Evolutionary conservation across 2,113 vertebrate species (phyloP).

Genomic region (Sceloporus tristichus): DNA sequence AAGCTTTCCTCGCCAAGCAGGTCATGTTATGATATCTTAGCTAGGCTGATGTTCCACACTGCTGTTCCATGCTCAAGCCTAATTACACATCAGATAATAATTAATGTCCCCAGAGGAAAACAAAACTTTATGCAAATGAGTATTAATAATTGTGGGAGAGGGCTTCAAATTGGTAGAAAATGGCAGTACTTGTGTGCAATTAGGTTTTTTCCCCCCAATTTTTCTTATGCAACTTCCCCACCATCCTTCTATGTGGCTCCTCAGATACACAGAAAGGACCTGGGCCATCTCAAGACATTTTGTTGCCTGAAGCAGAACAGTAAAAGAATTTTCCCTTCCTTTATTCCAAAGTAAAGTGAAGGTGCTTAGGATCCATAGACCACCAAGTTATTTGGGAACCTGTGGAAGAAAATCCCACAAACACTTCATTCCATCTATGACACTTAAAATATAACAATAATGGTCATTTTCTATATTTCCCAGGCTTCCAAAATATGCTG

Average conservation of each 20-base stretch:
- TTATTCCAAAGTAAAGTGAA: too few species aligned
- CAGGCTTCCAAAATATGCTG: too few species aligned
- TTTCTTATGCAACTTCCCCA: slow-evolving; percentile 16
- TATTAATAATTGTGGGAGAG: neutral
- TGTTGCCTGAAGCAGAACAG: too few species aligned
- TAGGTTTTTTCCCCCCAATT: slow-evolving; percentile 6
- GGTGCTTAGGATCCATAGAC: too few species aligned
- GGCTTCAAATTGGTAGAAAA: slow-evolving; percentile 7
- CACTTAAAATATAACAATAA: too few species aligned
- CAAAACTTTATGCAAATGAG: neutral
- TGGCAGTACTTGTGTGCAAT: neutral
- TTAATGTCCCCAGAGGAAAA: slow-evolving; percentile 41
- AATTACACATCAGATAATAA: slow-evolving; percentile 7
- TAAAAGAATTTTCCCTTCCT: too few species aligned
- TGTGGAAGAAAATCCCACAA: too few species aligned
- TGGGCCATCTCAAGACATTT: too few species aligned
- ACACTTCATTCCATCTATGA: too few species aligned
- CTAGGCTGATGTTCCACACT: accelerated
- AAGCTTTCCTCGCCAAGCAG: neutral
- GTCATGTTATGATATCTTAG: neutral
- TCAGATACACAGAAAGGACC: slow-evolving; percentile 36
- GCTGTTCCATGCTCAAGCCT: neutral
- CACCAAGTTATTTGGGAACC: too few species aligned
- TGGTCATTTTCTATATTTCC: too few species aligned
- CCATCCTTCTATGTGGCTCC: neutral